Conservation (phyloP, 2,797 vertebrate genomes). For the Sebastes steindachneri region DNA sequence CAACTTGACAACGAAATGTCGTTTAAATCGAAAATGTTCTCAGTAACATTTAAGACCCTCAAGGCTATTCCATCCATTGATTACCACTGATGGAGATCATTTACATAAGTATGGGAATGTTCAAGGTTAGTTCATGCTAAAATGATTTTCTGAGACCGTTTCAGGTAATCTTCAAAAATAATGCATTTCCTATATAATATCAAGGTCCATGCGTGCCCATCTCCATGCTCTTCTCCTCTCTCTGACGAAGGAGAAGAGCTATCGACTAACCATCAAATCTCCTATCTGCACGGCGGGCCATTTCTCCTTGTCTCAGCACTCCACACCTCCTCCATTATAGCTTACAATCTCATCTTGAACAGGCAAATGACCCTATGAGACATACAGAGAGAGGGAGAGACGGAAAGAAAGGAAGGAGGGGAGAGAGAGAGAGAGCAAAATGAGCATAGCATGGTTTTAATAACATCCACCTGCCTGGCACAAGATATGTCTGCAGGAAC, state of each 20-base stretch:
- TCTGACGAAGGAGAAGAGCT: conserved; percentile 79
- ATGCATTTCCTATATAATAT: conserved; percentile 83
- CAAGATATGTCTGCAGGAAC: neutral
- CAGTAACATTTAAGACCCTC: conserved; percentile 61
- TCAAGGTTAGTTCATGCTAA: conserved; percentile 80
- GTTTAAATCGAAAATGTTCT: conserved; percentile 61
- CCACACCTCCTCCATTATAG: conserved; percentile 83
- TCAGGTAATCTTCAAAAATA: conserved; percentile 80
- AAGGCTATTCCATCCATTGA: conserved; percentile 75
- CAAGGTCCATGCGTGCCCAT: conserved; percentile 76
- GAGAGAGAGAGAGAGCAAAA: conserved; percentile 14
- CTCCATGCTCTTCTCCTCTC: conserved; percentile 40
- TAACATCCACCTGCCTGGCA: conserved; percentile 22
- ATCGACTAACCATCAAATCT: conserved; percentile 95
- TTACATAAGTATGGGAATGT: conserved; percentile 76
- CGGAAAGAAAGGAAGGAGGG: neutral
- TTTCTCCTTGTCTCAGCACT: conserved; percentile 92
- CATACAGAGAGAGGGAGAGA: conserved; percentile 5
- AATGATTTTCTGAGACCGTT: conserved; percentile 71
- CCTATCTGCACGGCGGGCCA: conserved; percentile 82
- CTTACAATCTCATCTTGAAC: conserved; percentile 84
- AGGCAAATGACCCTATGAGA: conserved; percentile 85
- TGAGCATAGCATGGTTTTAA: conserved; percentile 28
- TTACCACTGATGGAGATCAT: conserved; percentile 75
- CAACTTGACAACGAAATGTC: conserved; percentile 32